Base-by-base conservation (phyloP, 2,888 invertebrate genomes). In the Diarsia rubi region DNA sequence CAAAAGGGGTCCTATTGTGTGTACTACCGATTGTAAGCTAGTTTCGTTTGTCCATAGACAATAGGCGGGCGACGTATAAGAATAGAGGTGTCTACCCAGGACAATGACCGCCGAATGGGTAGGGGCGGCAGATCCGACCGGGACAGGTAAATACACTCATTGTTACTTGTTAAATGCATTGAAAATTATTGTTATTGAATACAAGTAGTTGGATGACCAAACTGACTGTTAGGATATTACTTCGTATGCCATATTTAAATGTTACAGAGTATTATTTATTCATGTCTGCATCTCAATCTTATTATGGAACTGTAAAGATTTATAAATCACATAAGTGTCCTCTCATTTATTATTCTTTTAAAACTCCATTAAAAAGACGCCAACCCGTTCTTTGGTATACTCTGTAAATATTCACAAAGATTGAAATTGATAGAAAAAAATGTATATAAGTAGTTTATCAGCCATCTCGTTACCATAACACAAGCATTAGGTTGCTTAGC, bases 71-170 rank as follows among this genome's bases (percentile, higher is more conserved):
- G 98, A 85, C 97, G 98, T 75, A 98, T 98, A 85, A 97, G 98
- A 90, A 98, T 98, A 92, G 98, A 98, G 90, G 97, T 98, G 19
- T 98, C 98, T 6, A 98, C 97, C 78, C 98, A 97, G 88, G 97
- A 97, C 86, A 98, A 98, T 82, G 97, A 98, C 86, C 97, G 98
- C 59, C 97, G 98, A 81, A 97, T 98, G 89, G 97, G 97, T 37
- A 96, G 97, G 67, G 94, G 96, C 86, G 96, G 96, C 85, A 96
- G 97, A 90, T 91, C 90, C 62, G 96, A 96, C 82, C 88, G 96
- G 69, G 95, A 96, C 78, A 96, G 96, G 96, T 96, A 93, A 75
- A 89, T 54, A 68, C 64, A 73, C 14, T 66, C 69, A 67, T 80
- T 79, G 70, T 79, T 69, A 54, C 49, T 59, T 45, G 24, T 63